phyloP scores from a whole-genome alignment of 2,888 invertebrate genomes.

The Parelbella ahira region DNA sequence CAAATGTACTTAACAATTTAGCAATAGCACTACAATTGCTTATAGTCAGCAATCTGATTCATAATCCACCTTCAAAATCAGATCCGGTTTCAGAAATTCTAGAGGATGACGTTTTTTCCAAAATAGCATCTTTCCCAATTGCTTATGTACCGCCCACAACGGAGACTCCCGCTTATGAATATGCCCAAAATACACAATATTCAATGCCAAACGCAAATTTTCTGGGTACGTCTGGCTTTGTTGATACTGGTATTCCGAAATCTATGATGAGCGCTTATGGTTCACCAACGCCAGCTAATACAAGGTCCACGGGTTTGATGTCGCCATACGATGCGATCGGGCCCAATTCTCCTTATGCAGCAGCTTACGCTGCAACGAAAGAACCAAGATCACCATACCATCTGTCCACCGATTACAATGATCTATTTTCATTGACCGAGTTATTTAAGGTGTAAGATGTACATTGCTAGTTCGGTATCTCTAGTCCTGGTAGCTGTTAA shows the following conservation, averaged over 20 bases:
- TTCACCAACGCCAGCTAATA: constrained; percentile 25
- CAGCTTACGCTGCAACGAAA: neutral
- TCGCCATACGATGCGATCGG: constrained; percentile 40
- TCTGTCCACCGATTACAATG: constrained; percentile 31
- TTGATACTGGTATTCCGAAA: constrained; percentile 27
- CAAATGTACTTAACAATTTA: constrained; percentile 57
- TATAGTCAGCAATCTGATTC: constrained; percentile 58
- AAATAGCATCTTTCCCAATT: constrained; percentile 4
- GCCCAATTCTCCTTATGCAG: constrained; percentile 7
- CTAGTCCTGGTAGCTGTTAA: no score
- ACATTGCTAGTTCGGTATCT: no score
- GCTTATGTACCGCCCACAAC: constrained; percentile 2
- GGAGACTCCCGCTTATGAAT: neutral
- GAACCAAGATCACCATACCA: constrained; percentile 11
- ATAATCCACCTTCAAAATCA: constrained; percentile 37
- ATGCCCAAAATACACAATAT: neutral
- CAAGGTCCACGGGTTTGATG: constrained; percentile 31
- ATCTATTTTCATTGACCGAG: constrained; percentile 43
- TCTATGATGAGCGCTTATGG: constrained; percentile 29
- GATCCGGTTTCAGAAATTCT: neutral
- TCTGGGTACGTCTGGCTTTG: constrained; percentile 38
- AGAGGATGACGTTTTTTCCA: constrained; percentile 6
- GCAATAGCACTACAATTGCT: constrained; percentile 62
- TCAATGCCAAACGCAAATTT: constrained; percentile 38
- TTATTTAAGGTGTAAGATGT: constrained; percentile 35